A percentile compares a stretch with the other conserved stretches of the same genome.
Evolutionary conservation across 2,797 vertebrate genomes (phyloP).

Genomic region (Natrix natrix): DNA sequence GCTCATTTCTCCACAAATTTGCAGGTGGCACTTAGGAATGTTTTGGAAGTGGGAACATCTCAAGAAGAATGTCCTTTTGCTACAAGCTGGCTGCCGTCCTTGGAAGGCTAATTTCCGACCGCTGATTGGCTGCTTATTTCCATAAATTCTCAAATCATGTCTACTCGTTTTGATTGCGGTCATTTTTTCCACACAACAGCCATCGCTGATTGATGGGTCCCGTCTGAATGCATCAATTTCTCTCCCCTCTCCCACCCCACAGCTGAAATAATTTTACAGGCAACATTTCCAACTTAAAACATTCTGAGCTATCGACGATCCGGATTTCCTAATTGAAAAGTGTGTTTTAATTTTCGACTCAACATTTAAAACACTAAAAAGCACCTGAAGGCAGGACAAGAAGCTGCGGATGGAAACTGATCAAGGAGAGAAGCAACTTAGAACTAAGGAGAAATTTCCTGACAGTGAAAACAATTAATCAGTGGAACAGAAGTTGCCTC

Average conservation of each 20-base stretch:
- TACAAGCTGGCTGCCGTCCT: not conserved
- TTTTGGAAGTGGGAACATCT: not conserved
- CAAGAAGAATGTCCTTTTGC: not conserved
- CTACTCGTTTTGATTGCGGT: not conserved
- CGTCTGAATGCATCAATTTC: not conserved
- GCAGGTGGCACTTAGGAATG: constrained; percentile 7
- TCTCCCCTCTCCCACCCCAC: not conserved
- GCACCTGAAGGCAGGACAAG: too few species aligned
- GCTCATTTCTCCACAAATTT: constrained; percentile 44
- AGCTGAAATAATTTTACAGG: not conserved
- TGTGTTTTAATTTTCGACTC: not conserved
- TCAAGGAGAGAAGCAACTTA: too few species aligned
- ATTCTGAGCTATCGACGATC: not conserved
- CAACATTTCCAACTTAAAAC: not conserved
- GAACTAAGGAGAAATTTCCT: too few species aligned
- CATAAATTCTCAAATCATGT: not conserved
- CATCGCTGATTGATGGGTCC: not conserved
- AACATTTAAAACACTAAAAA: not conserved
- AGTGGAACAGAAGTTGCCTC: too few species aligned
- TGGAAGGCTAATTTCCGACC: not conserved
- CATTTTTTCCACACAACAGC: not conserved
- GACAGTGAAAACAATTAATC: too few species aligned
- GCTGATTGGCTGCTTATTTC: not conserved
- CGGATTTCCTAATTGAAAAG: not conserved
- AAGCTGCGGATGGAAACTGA: too few species aligned